These are phyloP conservation scores for Rotaria macrura DNA, from an alignment of 2,888 invertebrate species.

Conservation along the genomic window DNA sequence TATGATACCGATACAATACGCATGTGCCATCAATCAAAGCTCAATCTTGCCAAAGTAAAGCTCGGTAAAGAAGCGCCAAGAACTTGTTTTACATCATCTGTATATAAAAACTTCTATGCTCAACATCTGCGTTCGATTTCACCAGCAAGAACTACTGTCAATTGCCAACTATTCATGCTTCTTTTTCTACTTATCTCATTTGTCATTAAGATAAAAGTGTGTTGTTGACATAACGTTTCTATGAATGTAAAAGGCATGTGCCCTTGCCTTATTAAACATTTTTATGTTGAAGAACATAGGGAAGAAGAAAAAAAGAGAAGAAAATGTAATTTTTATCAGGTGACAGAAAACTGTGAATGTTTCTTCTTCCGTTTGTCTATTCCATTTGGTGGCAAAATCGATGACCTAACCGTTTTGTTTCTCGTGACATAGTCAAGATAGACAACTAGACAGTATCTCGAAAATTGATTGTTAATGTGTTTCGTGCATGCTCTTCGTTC, in stretches of 20 bases:
- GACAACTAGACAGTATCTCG: not conserved
- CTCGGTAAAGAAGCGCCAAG: not conserved
- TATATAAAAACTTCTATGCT: not conserved
- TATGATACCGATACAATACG: not conserved
- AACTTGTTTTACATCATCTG: not conserved
- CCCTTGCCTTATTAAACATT: not conserved
- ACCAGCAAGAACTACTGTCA: not conserved
- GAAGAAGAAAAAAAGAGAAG: not conserved
- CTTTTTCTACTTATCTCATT: not conserved
- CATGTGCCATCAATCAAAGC: not conserved
- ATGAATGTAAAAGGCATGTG: not conserved
- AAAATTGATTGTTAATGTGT: conserved; percentile 19
- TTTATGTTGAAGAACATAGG: not conserved
- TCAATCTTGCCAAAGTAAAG: not conserved
- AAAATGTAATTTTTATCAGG: not conserved
- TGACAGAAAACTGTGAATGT: not conserved
- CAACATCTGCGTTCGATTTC: not conserved
- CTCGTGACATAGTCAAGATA: not conserved
- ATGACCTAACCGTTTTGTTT: not conserved
- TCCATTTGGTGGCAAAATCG: no score
- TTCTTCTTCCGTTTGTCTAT: no score
- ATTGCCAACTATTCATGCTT: not conserved
- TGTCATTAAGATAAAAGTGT: conserved; percentile 1
- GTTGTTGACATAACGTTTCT: conserved; percentile 1
- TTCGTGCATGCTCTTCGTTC: conserved; percentile 13